A percentile compares a stretch with the other conserved stretches of the same genome.
These are phyloP conservation scores for Ameiurus melas DNA, from an alignment of 2,113 vertebrate genomes.

Conservation along the genomic window DNA sequence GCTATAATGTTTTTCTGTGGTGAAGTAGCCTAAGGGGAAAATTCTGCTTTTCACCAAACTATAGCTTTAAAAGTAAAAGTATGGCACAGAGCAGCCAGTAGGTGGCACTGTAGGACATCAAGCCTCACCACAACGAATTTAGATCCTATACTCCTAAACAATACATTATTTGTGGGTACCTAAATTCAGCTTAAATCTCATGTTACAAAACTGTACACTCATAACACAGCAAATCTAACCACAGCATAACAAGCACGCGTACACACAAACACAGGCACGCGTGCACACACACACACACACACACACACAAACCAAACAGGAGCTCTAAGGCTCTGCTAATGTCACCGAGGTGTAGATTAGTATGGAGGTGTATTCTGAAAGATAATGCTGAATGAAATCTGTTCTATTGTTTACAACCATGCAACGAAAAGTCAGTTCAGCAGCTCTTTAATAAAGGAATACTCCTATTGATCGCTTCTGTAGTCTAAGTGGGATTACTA, in stretches of 20 bases:
- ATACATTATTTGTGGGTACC: background rate
- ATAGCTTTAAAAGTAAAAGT: background rate
- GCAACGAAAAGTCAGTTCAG: background rate
- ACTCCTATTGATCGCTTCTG: background rate
- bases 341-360: background rate
- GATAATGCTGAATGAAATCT: background rate
- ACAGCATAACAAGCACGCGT: background rate
- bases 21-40: no score
- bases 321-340: no score
- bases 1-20: no score
- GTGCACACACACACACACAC: background rate
- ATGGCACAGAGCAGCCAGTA: background rate
- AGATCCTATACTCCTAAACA: background rate
- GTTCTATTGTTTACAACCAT: background rate
- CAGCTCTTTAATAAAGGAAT: background rate
- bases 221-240: background rate
- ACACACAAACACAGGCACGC: background rate
- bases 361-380: conserved; percentile 30
- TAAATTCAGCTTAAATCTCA: background rate
- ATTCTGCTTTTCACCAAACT: no score
- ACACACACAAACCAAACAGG: background rate
- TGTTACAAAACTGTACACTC: background rate
- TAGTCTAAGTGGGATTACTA: background rate
- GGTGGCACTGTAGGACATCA: background rate
- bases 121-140: background rate